Evolutionary conservation across 2,113 vertebrate species (phyloP), one percentile per base, ranked within the genome.

Genomic region (Ramphastos sulfuratus): DNA sequence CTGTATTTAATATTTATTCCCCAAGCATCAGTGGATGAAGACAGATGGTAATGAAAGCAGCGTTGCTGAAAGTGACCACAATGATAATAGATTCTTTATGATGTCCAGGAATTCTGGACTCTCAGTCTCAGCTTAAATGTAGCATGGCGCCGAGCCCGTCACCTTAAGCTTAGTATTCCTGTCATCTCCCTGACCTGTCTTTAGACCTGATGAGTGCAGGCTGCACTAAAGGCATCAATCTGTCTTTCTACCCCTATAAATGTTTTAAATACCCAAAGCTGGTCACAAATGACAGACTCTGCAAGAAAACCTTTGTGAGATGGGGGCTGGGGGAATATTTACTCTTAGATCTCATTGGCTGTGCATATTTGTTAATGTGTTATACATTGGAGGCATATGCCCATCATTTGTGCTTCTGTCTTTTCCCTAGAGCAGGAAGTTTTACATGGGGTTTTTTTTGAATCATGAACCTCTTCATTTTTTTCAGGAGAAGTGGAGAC

Each of bases 11-110:
- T 97, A 96, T 97, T 98, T 97, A 98, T 98, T 97, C 97, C 95
- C 93, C 77, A 93, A 95, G 96, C 91, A 87, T 94, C 19, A 7
- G 96, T 97, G 91, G 97, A 97, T 97, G 97, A 98, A 98, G 97
- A 98, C 97, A 97, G 97, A 98, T 96, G 96, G 97, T 97, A 97
- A 98, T 98, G 97, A 98, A 98, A 97, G 96, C 97, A 97, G 96
- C 18, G 94, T 97, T 97, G 97, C 97, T 97, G 96, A 97, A 97
- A 98, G 97, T 97, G 96, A 97, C 97, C 96, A 96, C 97, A 98
- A 96, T 96, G 96, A 97, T 98, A 97, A 98, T 97, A 98, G 97
- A 98, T 98, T 97, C 97, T 97, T 98, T 98, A 97, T 97, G 97
- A 97, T 97, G 97, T 98, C 97, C 98, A 98, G 97, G 97, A 97